phyloP scores from a whole-genome alignment of 1,140 invertebrate species.

The Saccostrea cuccullata region DNA sequence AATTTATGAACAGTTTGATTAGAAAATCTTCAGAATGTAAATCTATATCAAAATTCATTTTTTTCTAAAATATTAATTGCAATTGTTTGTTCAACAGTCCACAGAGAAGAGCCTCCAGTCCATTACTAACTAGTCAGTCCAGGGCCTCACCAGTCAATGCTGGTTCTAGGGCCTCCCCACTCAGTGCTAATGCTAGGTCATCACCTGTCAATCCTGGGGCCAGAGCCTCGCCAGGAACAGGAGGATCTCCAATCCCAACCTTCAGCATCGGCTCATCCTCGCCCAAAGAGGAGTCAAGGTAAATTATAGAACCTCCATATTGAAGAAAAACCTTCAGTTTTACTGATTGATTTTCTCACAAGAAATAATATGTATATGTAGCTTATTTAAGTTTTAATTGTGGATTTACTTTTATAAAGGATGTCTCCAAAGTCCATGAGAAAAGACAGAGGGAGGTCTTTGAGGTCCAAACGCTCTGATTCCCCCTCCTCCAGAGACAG shows the following conservation, averaged over 20 bases:
- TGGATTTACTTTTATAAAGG: conserved; percentile 67
- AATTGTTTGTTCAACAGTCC: conserved; percentile 7
- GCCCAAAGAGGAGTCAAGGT: conserved; percentile 69
- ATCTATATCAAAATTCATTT: background rate
- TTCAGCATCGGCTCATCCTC: conserved; percentile 70
- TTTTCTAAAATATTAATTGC: background rate
- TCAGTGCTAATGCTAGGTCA: conserved; percentile 36
- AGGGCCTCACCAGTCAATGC: conserved; percentile 11
- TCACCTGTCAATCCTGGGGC: conserved; percentile 41
- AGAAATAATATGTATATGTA: background rate
- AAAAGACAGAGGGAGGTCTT: conserved; percentile 80
- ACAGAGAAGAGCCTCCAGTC: conserved; percentile 53
- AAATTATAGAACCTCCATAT: background rate
- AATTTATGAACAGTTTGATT: too few species aligned
- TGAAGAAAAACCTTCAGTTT: background rate
- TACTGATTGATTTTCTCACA: background rate
- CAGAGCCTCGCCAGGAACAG: conserved; percentile 42
- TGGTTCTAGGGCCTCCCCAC: conserved; percentile 31
- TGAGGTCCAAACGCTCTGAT: conserved; percentile 81
- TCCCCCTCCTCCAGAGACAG: conserved; percentile 80
- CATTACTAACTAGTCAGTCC: conserved; percentile 15
- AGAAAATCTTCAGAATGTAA: background rate
- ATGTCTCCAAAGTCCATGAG: conserved; percentile 83
- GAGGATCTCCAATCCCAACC: conserved; percentile 35
- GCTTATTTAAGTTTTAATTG: background rate